Percentiles rank a stretch among this genome's conserved stretches.
phyloP scores from a whole-genome alignment of 1,140 invertebrate species.

The Venturia canescens region DNA sequence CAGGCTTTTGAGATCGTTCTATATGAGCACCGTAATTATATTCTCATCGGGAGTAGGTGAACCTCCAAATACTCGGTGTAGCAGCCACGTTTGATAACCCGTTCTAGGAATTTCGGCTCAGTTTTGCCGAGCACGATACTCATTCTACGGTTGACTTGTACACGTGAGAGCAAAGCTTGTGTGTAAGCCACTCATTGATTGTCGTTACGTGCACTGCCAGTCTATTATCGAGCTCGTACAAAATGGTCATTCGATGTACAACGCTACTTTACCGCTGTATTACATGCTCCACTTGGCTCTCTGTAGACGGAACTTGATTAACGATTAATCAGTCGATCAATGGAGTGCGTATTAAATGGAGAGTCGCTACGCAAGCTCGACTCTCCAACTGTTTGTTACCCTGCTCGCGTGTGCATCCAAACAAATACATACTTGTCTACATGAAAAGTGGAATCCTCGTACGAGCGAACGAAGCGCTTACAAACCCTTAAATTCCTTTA shows the following conservation, averaged over 20 bases:
- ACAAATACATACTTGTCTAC: slow-evolving; percentile 15
- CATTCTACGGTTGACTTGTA: neutral
- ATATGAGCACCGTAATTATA: slow-evolving; percentile 47
- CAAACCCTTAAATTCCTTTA: slow-evolving; percentile 33
- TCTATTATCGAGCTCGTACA: slow-evolving; percentile 10
- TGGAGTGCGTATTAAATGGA: slow-evolving; percentile 1
- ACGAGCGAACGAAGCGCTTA: slow-evolving; percentile 12
- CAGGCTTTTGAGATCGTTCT: slow-evolving; percentile 57
- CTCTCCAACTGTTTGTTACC: neutral
- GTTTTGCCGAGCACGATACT: neutral
- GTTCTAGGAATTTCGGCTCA: neutral
- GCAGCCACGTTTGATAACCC: neutral
- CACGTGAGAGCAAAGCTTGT: neutral
- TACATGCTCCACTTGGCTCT: slow-evolving; percentile 11
- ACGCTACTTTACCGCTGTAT: neutral
- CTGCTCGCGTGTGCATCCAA: neutral
- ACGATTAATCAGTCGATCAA: slow-evolving; percentile 31
- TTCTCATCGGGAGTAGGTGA: slow-evolving; percentile 20
- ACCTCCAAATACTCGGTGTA: slow-evolving; percentile 30
- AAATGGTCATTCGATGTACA: slow-evolving; percentile 13
- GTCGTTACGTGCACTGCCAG: neutral
- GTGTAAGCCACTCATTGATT: slow-evolving; percentile 10
- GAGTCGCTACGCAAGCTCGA: neutral
- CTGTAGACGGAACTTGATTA: slow-evolving; percentile 24
- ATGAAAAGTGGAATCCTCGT: slow-evolving; percentile 2